These are phyloP conservation scores for Drosophila phalerata DNA, from an alignment of 2,888 invertebrate genomes.

Conservation along the genomic window DNA sequence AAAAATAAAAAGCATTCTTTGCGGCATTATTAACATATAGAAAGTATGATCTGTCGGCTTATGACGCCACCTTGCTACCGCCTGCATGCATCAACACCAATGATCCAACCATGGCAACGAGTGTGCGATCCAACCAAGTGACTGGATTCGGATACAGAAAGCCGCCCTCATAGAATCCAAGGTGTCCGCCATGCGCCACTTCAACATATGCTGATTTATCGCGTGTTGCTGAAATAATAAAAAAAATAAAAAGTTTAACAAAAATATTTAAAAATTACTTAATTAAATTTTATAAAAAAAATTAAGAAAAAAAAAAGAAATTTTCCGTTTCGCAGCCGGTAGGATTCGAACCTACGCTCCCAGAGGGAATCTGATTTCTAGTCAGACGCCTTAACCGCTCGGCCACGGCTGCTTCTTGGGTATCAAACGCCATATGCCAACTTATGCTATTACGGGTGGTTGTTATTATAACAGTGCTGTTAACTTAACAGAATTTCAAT, in stretches of 20 bases:
- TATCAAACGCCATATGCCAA: neutral
- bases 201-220: conserved; percentile 91
- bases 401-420: conserved; percentile 84
- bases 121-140: conserved; percentile 96
- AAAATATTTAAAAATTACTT: neutral
- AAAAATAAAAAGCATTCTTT: conserved; percentile 49
- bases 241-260: neutral
- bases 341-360: conserved; percentile 86
- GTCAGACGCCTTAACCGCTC: conserved; percentile 86
- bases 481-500: conserved; percentile 17
- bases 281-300: conserved; percentile 16
- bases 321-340: conserved; percentile 80
- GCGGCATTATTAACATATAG: conserved; percentile 28
- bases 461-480: conserved; percentile 27
- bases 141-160: conserved; percentile 94
- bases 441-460: conserved; percentile 2
- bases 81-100: conserved; percentile 86
- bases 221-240: conserved; percentile 87
- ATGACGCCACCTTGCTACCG: conserved; percentile 63
- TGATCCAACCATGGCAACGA: conserved; percentile 93
- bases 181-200: conserved; percentile 96
- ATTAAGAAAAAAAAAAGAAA: conserved; percentile 5
- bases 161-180: conserved; percentile 97
- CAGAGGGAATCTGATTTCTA: conserved; percentile 86
- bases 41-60: conserved; percentile 16